Conservation (phyloP, 2,888 invertebrate genomes). For the Thyatira batis region DNA sequence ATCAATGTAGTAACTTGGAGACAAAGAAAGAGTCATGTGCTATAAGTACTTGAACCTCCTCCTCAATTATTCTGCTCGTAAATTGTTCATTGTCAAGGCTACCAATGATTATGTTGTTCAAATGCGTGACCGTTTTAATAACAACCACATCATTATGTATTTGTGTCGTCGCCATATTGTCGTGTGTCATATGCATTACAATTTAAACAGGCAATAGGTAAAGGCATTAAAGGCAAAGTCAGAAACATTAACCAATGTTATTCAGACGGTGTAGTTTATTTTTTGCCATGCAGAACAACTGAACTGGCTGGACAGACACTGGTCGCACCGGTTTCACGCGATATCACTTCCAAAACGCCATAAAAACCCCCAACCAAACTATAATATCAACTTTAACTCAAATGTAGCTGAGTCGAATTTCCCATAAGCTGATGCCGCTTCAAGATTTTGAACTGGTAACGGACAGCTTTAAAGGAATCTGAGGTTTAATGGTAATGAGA, state of each 20-base stretch:
- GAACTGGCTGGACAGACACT: conserved; percentile 58
- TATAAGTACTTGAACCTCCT: not conserved
- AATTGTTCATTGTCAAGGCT: not conserved
- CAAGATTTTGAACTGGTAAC: not conserved
- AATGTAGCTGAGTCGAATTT: not conserved
- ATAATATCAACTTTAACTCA: conserved; percentile 24
- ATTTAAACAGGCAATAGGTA: conserved; percentile 8
- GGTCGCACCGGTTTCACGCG: conserved; percentile 64
- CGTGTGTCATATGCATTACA: not conserved
- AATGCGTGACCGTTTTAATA: not conserved
- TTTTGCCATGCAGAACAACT: conserved; percentile 65
- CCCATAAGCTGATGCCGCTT: not conserved
- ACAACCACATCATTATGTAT: not conserved
- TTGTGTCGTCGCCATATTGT: not conserved
- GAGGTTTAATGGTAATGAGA: conserved; percentile 17
- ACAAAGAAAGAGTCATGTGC: not conserved
- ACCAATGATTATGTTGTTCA: not conserved
- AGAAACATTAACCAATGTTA: conserved; percentile 39
- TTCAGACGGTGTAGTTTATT: conserved; percentile 55
- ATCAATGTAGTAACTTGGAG: not conserved
- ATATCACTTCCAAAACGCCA: conserved; percentile 26
- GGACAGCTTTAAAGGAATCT: conserved; percentile 22
- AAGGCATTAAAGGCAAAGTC: conserved; percentile 28
- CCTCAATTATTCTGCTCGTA: not conserved
- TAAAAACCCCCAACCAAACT: conserved; percentile 10